Evolutionary conservation across 2,888 invertebrate species (phyloP).

Genomic region (Antheraea yamamai): DNA sequence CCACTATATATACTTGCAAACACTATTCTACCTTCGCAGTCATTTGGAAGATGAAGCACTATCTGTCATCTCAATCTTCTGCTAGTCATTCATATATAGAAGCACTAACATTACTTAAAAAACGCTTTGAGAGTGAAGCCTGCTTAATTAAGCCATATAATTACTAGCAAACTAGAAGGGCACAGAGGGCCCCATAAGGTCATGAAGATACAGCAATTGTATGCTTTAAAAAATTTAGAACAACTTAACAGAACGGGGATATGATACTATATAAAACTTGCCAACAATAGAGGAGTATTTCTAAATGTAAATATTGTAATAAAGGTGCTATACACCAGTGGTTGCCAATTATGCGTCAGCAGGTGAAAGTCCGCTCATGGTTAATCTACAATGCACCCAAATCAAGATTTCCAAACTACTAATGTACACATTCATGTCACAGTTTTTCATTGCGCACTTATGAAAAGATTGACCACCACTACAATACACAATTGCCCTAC

Average conservation of each 20-base stretch:
- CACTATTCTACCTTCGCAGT: neutral
- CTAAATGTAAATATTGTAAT: neutral
- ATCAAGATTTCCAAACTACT: no score
- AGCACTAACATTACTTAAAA: neutral
- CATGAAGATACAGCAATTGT: neutral
- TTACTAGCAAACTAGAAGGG: neutral
- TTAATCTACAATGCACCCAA: no score
- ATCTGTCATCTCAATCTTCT: neutral
- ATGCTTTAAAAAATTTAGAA: neutral
- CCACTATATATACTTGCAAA: neutral
- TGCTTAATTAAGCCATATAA: neutral
- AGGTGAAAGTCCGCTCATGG: no score
- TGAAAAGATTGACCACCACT: no score
- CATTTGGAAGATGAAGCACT: neutral
- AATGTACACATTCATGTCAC: no score
- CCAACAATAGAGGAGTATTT: neutral
- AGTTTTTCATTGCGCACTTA: no score
- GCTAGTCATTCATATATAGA: neutral
- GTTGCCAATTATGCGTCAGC: no score
- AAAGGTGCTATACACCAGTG: no score
- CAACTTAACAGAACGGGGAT: neutral
- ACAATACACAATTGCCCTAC: no score
- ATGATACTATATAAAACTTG: neutral
- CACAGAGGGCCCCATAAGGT: no score
- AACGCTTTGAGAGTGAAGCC: neutral